Evolutionary conservation across 2,888 invertebrate genomes (phyloP).

Genomic region (Dolichomitus sp.): DNA sequence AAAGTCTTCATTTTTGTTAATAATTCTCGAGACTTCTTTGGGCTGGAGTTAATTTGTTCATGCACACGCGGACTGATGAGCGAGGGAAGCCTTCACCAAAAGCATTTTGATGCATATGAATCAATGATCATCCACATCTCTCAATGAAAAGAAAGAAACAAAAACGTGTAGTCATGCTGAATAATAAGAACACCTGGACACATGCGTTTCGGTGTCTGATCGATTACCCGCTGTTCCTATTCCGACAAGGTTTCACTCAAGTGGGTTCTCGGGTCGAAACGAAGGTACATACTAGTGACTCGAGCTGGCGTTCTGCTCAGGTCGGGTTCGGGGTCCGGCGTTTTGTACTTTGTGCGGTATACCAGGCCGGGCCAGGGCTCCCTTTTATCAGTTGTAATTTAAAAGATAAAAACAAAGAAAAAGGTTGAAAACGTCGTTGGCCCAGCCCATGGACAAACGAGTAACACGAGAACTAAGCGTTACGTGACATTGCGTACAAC

Average conservation of each 20-base stretch:
- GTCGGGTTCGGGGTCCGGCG: conserved; percentile 62
- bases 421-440: conserved; percentile 40
- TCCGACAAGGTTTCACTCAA: conserved; percentile 39
- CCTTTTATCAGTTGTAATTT: conserved; percentile 72
- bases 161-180: conserved; percentile 39
- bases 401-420: conserved; percentile 32
- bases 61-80: conserved; percentile 48
- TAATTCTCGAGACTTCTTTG: neutral
- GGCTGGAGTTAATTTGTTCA: conserved; percentile 42
- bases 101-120: conserved; percentile 38
- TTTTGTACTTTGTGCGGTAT: conserved; percentile 53
- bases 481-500: conserved; percentile 26
- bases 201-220: conserved; percentile 51
- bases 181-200: conserved; percentile 56
- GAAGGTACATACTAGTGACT: conserved; percentile 50
- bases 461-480: conserved; percentile 43
- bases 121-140: conserved; percentile 36
- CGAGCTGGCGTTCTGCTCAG: conserved; percentile 75
- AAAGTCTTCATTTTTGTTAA: conserved; percentile 5
- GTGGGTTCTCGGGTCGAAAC: conserved; percentile 37
- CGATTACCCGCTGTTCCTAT: conserved; percentile 49
- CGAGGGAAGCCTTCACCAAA: conserved; percentile 79
- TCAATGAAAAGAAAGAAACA: conserved; percentile 50
- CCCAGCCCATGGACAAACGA: conserved; percentile 60
- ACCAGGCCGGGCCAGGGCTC: conserved; percentile 86